Evolutionary conservation across 2,113 vertebrate species (phyloP).

Genomic region (Clarias macrocephalus): DNA sequence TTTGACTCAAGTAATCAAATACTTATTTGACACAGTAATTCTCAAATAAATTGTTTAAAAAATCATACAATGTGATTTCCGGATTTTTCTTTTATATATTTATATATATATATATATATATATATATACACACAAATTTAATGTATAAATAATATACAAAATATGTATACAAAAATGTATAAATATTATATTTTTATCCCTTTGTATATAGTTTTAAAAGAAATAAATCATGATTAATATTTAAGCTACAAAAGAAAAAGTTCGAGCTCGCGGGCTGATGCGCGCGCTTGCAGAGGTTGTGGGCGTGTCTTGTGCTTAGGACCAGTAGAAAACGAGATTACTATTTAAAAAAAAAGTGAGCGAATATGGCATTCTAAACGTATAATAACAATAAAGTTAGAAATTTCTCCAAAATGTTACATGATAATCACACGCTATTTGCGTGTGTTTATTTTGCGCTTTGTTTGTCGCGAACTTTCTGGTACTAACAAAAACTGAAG

Average conservation of each 20-base stretch:
- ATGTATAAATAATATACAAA: no score
- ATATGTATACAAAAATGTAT: no score
- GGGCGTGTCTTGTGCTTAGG: slow-evolving; percentile 13
- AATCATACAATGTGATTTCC: rapidly evolving
- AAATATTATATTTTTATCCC: no score
- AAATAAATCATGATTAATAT: neutral
- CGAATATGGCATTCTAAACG: neutral
- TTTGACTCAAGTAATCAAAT: no score
- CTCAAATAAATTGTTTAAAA: rapidly evolving
- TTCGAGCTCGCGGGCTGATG: neutral
- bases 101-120: no score
- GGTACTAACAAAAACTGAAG: neutral
- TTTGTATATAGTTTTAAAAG: no score
- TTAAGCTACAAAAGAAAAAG: neutral
- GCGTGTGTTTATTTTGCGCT: no score
- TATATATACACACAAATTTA: no score
- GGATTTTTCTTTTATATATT: no score
- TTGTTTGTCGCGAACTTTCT: neutral
- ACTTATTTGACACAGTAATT: no score
- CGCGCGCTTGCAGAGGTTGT: slow-evolving; percentile 21
- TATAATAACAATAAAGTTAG: neutral
- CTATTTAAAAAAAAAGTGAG: neutral
- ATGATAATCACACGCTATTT: neutral
- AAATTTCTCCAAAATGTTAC: neutral
- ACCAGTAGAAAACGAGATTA: slow-evolving; percentile 6